These are phyloP conservation scores for Drosophila lini DNA, from an alignment of 1,140 invertebrate genomes.

Conservation along the genomic window DNA sequence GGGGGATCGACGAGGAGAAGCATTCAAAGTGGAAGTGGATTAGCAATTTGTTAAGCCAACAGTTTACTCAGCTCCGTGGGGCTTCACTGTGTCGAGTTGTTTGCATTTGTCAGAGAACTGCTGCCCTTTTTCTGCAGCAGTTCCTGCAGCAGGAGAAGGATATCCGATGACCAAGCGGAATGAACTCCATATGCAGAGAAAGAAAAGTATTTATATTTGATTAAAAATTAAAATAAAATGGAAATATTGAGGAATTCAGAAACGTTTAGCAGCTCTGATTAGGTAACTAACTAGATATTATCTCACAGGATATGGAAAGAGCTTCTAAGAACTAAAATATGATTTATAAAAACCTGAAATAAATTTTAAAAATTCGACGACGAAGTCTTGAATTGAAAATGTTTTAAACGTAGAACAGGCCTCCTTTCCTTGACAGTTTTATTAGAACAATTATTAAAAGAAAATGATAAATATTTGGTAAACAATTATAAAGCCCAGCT, in stretches of 20 bases:
- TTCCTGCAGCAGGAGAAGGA: constrained; percentile 21
- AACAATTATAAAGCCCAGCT: background rate
- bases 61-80: constrained; percentile 67
- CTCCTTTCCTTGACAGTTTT: background rate
- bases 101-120: constrained; percentile 40
- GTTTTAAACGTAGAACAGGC: background rate
- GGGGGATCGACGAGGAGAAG: constrained; percentile 7
- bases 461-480: background rate
- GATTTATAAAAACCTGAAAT: no score
- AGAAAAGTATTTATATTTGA: background rate
- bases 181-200: constrained; percentile 7
- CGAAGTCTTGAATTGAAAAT: background rate
- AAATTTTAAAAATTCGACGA: no score
- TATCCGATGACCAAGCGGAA: constrained; percentile 39
- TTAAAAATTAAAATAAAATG: background rate
- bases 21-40: constrained; percentile 56
- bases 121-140: constrained; percentile 30
- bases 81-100: constrained; percentile 60
- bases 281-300: background rate
- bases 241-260: background rate
- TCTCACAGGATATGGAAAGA: background rate
- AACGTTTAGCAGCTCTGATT: background rate
- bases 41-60: constrained; percentile 79
- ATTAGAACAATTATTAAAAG: background rate
- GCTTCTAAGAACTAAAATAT: background rate